Conservation (phyloP, 1,140 invertebrate genomes). For the Coptotermes formosanus region DNA sequence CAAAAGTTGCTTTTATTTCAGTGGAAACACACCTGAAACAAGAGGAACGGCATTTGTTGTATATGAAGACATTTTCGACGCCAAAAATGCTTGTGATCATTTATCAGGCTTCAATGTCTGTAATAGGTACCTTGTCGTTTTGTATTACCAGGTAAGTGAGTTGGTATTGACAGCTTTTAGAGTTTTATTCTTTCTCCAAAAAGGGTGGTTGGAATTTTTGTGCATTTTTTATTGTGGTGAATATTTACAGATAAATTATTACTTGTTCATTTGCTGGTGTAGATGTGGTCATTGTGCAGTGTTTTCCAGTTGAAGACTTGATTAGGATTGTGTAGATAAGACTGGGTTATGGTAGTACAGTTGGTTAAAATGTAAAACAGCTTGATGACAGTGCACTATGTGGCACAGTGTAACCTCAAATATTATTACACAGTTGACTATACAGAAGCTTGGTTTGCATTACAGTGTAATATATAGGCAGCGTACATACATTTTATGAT, state of each 20-base stretch:
- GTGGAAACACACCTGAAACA: constrained; percentile 96
- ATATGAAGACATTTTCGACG: constrained; percentile 99
- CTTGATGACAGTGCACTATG: too few relatives aligned
- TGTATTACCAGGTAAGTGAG: constrained; percentile 80
- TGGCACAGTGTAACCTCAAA: too few relatives aligned
- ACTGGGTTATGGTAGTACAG: too few relatives aligned
- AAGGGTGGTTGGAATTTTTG: not conserved
- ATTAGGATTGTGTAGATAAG: too few relatives aligned
- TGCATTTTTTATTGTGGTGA: not conserved
- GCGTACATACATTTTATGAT: too few relatives aligned
- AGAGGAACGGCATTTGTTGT: constrained; percentile 98
- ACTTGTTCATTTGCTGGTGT: not conserved
- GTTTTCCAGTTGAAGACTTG: too few relatives aligned
- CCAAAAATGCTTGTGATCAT: constrained; percentile 99
- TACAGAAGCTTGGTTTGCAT: too few relatives aligned
- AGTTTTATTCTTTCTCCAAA: constrained; percentile 49
- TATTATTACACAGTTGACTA: too few relatives aligned
- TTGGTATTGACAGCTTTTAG: constrained; percentile 40
- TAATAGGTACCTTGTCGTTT: constrained; percentile 95
- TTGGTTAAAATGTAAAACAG: too few relatives aligned
- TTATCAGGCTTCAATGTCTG: constrained; percentile 99
- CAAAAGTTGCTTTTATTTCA: constrained; percentile 46
- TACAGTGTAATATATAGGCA: too few relatives aligned
- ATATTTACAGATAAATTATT: not conserved
- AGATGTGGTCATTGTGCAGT: too few relatives aligned